Base-by-base conservation (phyloP, 1,140 invertebrate genomes). In the Drosophila insularis region DNA sequence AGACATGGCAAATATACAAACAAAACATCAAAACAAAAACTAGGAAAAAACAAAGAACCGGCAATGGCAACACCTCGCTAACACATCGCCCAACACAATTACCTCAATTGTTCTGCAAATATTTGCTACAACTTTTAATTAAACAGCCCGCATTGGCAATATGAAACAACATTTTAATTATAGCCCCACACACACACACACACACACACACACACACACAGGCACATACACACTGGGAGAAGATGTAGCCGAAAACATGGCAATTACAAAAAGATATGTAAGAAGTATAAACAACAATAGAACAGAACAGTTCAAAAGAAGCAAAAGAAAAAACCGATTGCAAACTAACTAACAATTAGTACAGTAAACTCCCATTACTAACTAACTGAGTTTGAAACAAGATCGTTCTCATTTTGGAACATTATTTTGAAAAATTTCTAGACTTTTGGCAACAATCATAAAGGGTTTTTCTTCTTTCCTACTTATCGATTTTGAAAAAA, bases 71-170 rank as follows among this genome's bases (percentile, higher is more conserved):
- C 46, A 19, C 50, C 32, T 54, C 32, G 59, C 43, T 27, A 56
- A 43, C 35, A 43, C 35, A 62, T 64, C 61, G 61, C 79, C 64
- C 35, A 46, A 46, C 14, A 46, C 43, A 50, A 50, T 50, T 50
- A 21, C 43, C 43, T 50, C 43, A 50, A 50, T 50, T 50, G 66
- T 81, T 74, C 77, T 71, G 82, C 82, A 87, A 87, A 89, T 89
- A 89, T 87, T 87, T 87, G 72, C 79, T 66, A 87, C 84, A 86
- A 58, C 68, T 86, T 86, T 86, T 80, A 86, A 86, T 86, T 80
- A 86, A 59, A 19, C 55, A 35, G 8, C 37, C 6, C 40, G 54
- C 61, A 61, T 64, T 58, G 46, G 62, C 60, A 75, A 65, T 71
- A 68, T 63, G 56, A 68, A 66, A 56, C 78, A 79, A 54, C 77